Evolutionary conservation across 35 echinoderm and acorn worm genomes (phyloP).

Genomic region (Heliocidaris tuberculata): DNA sequence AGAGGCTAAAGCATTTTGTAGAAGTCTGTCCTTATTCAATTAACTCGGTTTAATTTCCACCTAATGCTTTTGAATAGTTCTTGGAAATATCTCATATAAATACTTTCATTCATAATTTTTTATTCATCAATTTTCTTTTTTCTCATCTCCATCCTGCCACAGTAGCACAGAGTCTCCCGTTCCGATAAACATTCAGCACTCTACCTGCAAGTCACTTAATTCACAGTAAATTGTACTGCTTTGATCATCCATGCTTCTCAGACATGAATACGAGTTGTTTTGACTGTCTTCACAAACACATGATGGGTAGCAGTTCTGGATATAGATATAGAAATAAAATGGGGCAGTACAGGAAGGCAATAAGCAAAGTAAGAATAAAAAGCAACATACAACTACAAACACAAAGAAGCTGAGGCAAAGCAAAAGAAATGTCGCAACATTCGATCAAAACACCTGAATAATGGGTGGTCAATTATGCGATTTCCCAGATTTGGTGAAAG

Average conservation of each 20-base stretch:
- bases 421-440: not conserved
- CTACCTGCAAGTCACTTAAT: constrained; percentile 84
- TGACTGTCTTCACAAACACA: constrained; percentile 95
- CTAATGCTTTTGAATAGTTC: not conserved
- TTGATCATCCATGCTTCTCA: constrained; percentile 55
- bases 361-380: not conserved
- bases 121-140: not conserved
- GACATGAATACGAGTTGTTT: constrained; percentile 90
- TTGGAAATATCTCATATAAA: not conserved
- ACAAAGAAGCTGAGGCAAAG: not conserved
- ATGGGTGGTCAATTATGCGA: not conserved
- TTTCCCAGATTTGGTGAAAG: no score
- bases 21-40: not conserved
- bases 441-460: not conserved
- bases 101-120: no score
- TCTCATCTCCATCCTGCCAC: not conserved
- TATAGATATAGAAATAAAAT: not conserved
- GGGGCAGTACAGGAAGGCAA: not conserved
- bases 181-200: not conserved
- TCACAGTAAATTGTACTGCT: constrained; percentile 78
- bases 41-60: not conserved
- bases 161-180: not conserved
- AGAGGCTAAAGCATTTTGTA: not conserved
- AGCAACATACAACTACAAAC: constrained; percentile 18
- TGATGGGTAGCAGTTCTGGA: constrained; percentile 75